Conservation (phyloP, 2,797 vertebrate species). For the Poecilia gillii region DNA sequence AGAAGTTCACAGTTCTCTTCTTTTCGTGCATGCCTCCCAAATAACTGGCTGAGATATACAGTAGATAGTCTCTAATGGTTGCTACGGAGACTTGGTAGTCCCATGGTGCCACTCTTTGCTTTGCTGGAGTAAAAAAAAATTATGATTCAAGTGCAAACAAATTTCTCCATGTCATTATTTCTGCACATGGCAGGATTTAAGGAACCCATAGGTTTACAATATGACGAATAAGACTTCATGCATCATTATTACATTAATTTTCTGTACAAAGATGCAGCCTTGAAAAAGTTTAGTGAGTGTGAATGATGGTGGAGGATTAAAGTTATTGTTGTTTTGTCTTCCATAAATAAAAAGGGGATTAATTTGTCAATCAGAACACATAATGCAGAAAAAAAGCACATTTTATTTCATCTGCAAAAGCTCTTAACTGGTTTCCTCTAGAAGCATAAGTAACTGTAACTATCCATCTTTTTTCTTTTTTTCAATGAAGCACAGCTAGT, state of each 20-base stretch:
- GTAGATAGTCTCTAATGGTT: not conserved
- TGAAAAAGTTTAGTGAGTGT: not conserved
- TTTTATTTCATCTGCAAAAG: not conserved
- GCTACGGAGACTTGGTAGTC: not conserved
- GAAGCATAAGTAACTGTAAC: constrained; percentile 51
- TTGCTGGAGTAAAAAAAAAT: not conserved
- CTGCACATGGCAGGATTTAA: not conserved
- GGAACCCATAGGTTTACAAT: not conserved
- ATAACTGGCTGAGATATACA: not conserved
- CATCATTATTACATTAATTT: not conserved
- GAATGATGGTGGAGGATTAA: not conserved
- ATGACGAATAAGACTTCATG: not conserved
- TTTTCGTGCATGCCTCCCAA: not conserved
- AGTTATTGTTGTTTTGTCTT: not conserved
- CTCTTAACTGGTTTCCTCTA: constrained; percentile 7
- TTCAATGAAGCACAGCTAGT: constrained; percentile 52
- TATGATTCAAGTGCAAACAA: not conserved
- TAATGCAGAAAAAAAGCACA: not conserved
- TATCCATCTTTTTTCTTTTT: constrained; percentile 36
- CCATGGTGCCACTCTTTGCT: not conserved
- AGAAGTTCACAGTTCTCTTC: too few species aligned
- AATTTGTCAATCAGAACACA: not conserved
- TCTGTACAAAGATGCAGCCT: not conserved
- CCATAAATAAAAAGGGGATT: not conserved
- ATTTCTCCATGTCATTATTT: not conserved